Percentiles rank a stretch among this genome's conserved stretches.
Conservation (phyloP, 2,113 vertebrate genomes). For the Helogale parvula region DNA sequence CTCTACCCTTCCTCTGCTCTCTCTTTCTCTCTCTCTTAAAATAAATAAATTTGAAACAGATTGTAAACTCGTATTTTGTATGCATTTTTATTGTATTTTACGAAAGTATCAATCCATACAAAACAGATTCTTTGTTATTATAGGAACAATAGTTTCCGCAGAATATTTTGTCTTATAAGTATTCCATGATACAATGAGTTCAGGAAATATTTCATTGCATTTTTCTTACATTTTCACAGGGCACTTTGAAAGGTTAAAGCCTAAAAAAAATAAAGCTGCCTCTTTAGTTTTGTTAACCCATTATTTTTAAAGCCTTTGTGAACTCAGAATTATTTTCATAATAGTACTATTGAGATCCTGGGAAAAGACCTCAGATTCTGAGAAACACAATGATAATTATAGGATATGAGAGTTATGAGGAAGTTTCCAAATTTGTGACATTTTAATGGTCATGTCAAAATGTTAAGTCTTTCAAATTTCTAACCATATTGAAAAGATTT, state of each 20-base stretch:
- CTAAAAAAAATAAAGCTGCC: neutral
- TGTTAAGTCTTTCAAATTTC: neutral
- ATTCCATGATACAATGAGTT: neutral
- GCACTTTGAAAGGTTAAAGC: neutral
- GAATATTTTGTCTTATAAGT: neutral
- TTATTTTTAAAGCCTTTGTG: neutral
- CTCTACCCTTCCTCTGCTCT: no score
- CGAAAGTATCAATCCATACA: neutral
- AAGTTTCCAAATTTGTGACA: neutral
- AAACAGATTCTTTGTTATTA: neutral
- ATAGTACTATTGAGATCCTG: neutral
- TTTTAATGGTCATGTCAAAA: neutral
- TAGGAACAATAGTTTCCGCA: neutral
- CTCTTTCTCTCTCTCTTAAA: no score
- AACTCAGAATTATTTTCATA: neutral
- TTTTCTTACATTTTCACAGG: neutral
- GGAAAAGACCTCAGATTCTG: neutral
- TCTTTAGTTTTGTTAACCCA: neutral
- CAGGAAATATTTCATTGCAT: neutral
- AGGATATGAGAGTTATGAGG: neutral
- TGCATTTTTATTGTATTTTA: neutral
- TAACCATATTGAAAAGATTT: neutral
- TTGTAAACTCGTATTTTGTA: neutral
- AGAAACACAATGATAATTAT: neutral
- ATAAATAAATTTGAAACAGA: neutral